These are phyloP conservation scores for Chloroclysta siterata DNA, from an alignment of 2,888 invertebrate species.

Conservation along the genomic window DNA sequence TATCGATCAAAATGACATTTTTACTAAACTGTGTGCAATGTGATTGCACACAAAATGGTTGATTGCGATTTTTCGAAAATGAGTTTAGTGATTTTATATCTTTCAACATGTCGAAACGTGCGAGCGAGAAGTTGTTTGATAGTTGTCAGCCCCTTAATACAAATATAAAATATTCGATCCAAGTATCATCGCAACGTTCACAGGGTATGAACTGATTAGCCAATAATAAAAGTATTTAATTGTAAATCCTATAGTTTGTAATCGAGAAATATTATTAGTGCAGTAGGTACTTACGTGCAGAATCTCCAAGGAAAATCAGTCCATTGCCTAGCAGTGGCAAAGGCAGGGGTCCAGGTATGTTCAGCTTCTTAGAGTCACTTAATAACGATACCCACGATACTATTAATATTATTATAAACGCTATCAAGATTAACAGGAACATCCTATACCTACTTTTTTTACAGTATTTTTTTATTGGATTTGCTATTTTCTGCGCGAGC, in stretches of 20 bases:
- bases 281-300: constrained; percentile 54
- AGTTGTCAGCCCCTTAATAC: too few relatives aligned
- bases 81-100: too few relatives aligned
- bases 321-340: constrained; percentile 79
- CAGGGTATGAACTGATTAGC: too few relatives aligned
- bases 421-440: constrained; percentile 25
- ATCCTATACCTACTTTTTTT: constrained; percentile 13
- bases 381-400: constrained; percentile 53
- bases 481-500: constrained; percentile 5
- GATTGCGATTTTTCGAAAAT: too few relatives aligned
- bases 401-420: constrained; percentile 26
- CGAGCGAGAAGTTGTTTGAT: too few relatives aligned
- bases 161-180: too few relatives aligned
- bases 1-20: too few relatives aligned
- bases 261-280: neutral
- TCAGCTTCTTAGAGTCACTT: constrained; percentile 44
- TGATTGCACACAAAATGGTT: too few relatives aligned
- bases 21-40: too few relatives aligned
- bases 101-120: too few relatives aligned
- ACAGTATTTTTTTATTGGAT: neutral
- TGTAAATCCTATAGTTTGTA: neutral
- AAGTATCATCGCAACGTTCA: too few relatives aligned
- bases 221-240: too few relatives aligned
- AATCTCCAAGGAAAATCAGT: constrained; percentile 61
- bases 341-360: constrained; percentile 56